These are phyloP conservation scores for Aphidius ervi DNA, from an alignment of 1,140 invertebrate genomes.

Conservation along the genomic window DNA sequence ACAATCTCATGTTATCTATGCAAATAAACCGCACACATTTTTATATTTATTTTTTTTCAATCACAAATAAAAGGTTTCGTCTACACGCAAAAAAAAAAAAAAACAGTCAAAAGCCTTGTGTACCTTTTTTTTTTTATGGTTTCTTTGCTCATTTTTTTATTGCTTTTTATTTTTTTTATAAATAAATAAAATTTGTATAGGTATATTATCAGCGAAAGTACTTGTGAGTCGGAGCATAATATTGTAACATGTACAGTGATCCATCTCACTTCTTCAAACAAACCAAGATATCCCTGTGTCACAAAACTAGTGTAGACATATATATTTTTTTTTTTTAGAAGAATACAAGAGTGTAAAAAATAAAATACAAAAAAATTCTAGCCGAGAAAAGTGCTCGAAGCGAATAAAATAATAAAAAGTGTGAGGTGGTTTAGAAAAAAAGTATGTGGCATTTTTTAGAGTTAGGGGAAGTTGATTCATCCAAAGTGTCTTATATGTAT, in stretches of 20 bases:
- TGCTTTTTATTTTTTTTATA: constrained; percentile 3
- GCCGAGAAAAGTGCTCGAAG: background rate
- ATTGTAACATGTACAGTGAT: constrained; percentile 8
- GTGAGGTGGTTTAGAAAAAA: constrained; percentile 18
- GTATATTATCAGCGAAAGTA: constrained; percentile 18
- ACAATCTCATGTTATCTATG: no score
- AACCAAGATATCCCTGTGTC: constrained; percentile 15
- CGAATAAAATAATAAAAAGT: background rate
- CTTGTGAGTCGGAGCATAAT: constrained; percentile 2
- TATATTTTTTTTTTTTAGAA: background rate
- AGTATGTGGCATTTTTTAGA: background rate
- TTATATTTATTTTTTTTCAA: no score
- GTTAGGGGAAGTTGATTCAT: constrained; percentile 2
- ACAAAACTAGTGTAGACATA: background rate
- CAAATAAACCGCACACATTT: no score
- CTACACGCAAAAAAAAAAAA: no score
- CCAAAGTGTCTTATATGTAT: constrained; percentile 8
- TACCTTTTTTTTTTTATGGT: no score
- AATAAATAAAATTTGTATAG: constrained; percentile 8
- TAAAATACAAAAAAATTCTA: background rate
- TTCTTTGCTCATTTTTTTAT: background rate
- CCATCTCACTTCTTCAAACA: constrained; percentile 24
- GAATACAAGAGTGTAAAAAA: background rate
- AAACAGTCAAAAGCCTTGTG: no score
- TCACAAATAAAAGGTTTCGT: background rate